Evolutionary conservation across 2,888 invertebrate genomes (phyloP).

Genomic region (Hololepta plana): DNA sequence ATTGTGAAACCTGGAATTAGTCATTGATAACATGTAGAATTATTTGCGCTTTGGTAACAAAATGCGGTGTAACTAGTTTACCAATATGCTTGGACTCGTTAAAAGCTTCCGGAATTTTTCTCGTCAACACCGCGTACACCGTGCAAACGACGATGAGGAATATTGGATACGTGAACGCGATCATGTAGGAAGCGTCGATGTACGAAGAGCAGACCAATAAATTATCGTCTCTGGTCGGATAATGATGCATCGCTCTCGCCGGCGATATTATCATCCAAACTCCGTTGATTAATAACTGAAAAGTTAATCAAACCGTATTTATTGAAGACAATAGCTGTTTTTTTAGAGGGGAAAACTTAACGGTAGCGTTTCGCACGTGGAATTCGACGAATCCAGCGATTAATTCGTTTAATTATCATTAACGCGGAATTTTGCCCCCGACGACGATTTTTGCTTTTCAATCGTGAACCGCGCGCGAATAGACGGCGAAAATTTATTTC

Average conservation of each 20-base stretch:
- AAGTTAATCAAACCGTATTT: slow-evolving; percentile 8
- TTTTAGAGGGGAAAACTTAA: no score
- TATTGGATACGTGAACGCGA: slow-evolving; percentile 87
- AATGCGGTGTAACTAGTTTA: slow-evolving; percentile 23
- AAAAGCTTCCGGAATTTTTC: slow-evolving; percentile 97
- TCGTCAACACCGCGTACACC: slow-evolving; percentile 83
- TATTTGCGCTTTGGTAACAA: slow-evolving; percentile 2
- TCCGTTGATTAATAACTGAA: slow-evolving; percentile 67
- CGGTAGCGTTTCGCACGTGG: no score
- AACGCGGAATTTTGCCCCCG: no score
- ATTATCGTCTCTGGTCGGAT: slow-evolving; percentile 83
- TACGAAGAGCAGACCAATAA: slow-evolving; percentile 84
- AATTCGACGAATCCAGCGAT: no score
- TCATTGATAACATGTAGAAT: slow-evolving; percentile 1
- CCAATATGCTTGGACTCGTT: slow-evolving; percentile 97
- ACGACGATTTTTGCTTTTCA: no score
- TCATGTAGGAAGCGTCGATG: slow-evolving; percentile 84
- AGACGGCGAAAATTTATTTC: no score
- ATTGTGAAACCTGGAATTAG: slow-evolving; percentile 75
- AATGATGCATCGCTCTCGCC: slow-evolving; percentile 74
- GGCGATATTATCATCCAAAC: slow-evolving; percentile 88
- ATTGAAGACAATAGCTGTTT: no score
- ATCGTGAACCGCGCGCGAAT: no score
- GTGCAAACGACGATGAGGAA: slow-evolving; percentile 83
- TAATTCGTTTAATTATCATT: no score